phyloP scores from a whole-genome alignment of 2,113 vertebrate genomes.

The Notiomystis cincta region DNA sequence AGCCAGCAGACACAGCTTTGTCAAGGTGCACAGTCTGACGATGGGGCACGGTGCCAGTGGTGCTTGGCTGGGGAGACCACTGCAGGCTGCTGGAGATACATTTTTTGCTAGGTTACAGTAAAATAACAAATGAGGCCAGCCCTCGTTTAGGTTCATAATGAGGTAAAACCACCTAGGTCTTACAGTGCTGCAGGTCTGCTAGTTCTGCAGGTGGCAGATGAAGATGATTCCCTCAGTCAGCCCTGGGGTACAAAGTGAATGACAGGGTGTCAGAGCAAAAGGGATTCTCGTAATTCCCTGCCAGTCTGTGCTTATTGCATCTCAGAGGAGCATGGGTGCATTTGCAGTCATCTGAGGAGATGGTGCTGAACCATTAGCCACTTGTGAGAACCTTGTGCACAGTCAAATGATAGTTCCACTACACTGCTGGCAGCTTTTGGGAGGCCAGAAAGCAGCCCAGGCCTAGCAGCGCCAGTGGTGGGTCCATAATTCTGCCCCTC shows the following conservation, averaged over 20 bases:
- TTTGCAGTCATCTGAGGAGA: neutral
- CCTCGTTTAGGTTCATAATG: neutral
- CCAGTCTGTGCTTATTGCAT: neutral
- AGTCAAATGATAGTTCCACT: neutral
- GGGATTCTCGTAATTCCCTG: neutral
- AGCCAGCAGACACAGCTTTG: neutral
- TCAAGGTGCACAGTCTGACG: neutral
- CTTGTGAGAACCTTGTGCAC: neutral
- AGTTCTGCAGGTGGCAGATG: neutral
- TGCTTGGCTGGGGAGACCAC: neutral
- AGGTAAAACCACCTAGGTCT: neutral
- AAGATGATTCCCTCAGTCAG: neutral
- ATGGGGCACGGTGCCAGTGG: accelerated
- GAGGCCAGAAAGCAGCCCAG: neutral
- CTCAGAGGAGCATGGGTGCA: neutral
- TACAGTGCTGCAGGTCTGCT: neutral
- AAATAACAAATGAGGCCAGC: neutral
- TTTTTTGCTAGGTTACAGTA: neutral
- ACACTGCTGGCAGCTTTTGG: neutral
- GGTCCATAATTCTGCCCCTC: neutral
- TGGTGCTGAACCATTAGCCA: neutral
- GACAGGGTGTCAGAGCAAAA: neutral
- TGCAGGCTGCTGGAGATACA: neutral
- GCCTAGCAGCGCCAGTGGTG: neutral
- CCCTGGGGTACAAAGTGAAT: neutral